phyloP scores from a whole-genome alignment of 2,888 invertebrate species.

The Cataglyphis altisquamis region DNA sequence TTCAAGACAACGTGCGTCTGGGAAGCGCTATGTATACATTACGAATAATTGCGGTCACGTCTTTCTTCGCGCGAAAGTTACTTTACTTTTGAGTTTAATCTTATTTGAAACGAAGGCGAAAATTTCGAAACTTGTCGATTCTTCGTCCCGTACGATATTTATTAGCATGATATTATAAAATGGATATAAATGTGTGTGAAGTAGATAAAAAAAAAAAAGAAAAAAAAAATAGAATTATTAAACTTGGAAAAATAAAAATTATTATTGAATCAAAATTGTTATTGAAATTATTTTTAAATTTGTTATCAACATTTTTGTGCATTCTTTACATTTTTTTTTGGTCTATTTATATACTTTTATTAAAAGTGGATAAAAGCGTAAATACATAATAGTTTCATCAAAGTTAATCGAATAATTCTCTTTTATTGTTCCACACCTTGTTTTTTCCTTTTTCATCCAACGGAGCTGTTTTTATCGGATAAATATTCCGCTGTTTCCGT shows the following conservation, averaged over 20 bases:
- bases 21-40: slow-evolving; percentile 1
- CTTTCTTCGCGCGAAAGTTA: background rate
- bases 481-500: background rate
- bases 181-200: background rate
- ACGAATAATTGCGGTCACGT: background rate
- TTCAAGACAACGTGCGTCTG: slow-evolving; percentile 5
- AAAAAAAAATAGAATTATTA: background rate
- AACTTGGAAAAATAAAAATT: background rate
- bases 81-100: background rate
- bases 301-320: background rate
- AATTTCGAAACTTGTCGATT: background rate
- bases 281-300: background rate
- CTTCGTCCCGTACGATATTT: background rate
- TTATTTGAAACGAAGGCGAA: background rate
- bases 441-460: background rate
- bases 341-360: background rate
- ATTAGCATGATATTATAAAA: background rate
- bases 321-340: background rate
- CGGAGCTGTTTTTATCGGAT: slow-evolving; percentile 21
- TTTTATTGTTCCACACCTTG: background rate
- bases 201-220: background rate
- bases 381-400: background rate
- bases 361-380: background rate
- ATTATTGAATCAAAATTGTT: background rate
- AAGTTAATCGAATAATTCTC: slow-evolving; percentile 8